These are phyloP conservation scores for Tamias sibiricus DNA, from an alignment of 2,113 vertebrate genomes.

Conservation along the genomic window DNA sequence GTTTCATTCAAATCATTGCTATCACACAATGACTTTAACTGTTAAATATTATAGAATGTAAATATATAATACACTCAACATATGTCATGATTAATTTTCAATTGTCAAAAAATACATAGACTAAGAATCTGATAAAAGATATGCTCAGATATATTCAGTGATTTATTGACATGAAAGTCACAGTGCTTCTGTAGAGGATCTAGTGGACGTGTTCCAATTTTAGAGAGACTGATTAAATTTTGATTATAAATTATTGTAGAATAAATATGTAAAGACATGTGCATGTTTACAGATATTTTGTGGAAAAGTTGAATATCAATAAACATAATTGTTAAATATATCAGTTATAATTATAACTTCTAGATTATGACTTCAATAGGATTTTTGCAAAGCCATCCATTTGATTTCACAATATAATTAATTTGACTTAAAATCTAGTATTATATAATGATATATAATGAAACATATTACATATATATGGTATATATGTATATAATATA, in stretches of 20 bases:
- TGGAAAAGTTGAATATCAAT: not conserved
- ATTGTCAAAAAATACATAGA: not conserved
- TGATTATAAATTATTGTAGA: not conserved
- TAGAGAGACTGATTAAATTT: not conserved
- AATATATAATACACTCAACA: not conserved
- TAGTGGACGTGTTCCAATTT: not conserved
- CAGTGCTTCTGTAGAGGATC: not conserved
- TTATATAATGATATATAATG: no score
- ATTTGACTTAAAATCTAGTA: not conserved
- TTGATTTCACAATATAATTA: constrained; percentile 15
- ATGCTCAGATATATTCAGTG: constrained; percentile 9
- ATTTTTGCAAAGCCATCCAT: not conserved
- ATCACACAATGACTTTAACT: not conserved
- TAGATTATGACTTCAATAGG: not conserved
- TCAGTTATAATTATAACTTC: no score
- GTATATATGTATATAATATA: no score
- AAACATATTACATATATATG: no score
- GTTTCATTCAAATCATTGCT: constrained; percentile 10
- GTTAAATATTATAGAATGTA: not conserved
- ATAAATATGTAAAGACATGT: not conserved
- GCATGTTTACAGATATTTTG: not conserved
- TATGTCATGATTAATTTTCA: constrained; percentile 32
- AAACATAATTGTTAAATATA: not conserved
- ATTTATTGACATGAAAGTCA: not conserved
- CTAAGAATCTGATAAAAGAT: constrained; percentile 1